Evolutionary conservation across 2,797 vertebrate species (phyloP), one percentile per base, ranked within the genome.

Genomic region (Agapornis canus): DNA sequence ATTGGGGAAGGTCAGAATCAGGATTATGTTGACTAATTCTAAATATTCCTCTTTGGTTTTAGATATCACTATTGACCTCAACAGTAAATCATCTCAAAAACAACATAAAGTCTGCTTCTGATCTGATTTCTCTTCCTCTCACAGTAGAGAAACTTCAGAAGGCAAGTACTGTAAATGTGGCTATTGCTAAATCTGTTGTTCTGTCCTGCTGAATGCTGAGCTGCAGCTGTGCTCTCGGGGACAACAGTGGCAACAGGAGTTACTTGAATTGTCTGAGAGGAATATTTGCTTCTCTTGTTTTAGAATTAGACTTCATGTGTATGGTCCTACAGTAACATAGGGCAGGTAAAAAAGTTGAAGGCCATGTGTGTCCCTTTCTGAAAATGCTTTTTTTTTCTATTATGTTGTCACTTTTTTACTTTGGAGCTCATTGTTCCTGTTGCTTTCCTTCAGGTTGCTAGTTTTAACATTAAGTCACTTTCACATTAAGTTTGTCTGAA

Each of bases 121-220:
- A 99, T 96, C 96, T 99, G 94, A 98, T 99, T 93, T 98, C 97
- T 94, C 98, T 99, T 88, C 99, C 99, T 25, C 94, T 98, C 42
- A 99, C 98, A 32, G 98, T 99, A 19, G 99, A 99, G 96, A 99
- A 99, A 81, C 99, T 99, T 93, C 99, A 99, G 94, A 99, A 99
- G 98, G 99, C 99, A 96, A 95, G 96, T 95, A 70, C 51, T 92
- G 5, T 35, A 42, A 39, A 45, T 17, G 21, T 91, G 48, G 23
- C 49, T 94, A 1, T 69, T 40, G 27, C 26, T 82, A 22, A 68
- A 40, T 4, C 3, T 2, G 2, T 43, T 2, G 2, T 49, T 40
- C 16, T 81, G 39, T 84, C 59, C 32, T 49, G 12, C 23, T 43
- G 7, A 73, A 31, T 47, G 10, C 23, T 47, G 6, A 76, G 40